These are phyloP conservation scores for Limanda limanda DNA, from an alignment of 2,113 vertebrate species.

Conservation along the genomic window DNA sequence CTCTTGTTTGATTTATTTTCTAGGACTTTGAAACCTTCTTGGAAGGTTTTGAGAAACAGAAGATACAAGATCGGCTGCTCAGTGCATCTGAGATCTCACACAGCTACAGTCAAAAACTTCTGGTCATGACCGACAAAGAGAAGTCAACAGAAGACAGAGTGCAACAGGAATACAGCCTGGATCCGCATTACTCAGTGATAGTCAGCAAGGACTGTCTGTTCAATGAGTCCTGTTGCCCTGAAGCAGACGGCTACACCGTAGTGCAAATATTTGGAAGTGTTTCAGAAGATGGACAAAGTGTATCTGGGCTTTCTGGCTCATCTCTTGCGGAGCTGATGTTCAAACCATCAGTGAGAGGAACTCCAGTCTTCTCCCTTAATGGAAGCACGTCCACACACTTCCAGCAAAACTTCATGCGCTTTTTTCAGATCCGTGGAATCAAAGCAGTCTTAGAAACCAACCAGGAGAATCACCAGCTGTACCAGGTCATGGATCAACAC, in stretches of 20 bases:
- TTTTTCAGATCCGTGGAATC: slow-evolving; percentile 1
- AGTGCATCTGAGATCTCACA: slow-evolving; percentile 43
- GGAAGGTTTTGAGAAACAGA: slow-evolving; percentile 13
- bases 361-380: slow-evolving; percentile 45
- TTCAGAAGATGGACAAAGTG: slow-evolving; percentile 38
- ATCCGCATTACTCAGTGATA: slow-evolving; percentile 52
- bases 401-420: slow-evolving; percentile 28
- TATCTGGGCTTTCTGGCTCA: slow-evolving; percentile 48
- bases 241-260: slow-evolving; percentile 10
- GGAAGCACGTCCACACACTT: slow-evolving; percentile 50
- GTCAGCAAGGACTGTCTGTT: slow-evolving; percentile 29
- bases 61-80: slow-evolving; percentile 26
- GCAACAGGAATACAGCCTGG: slow-evolving; percentile 50
- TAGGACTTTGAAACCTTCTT: slow-evolving; percentile 38
- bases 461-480: slow-evolving; percentile 21
- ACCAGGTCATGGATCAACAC: slow-evolving; percentile 23
- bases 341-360: slow-evolving; percentile 5
- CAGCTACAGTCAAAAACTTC: slow-evolving; percentile 53
- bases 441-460: slow-evolving; percentile 56
- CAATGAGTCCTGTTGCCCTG: slow-evolving; percentile 40
- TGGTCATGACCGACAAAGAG: slow-evolving; percentile 52
- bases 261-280: slow-evolving; percentile 54
- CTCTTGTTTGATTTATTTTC: neutral
- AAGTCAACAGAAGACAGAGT: slow-evolving; percentile 32
- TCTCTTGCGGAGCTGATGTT: slow-evolving; percentile 48